These are phyloP conservation scores for Oopsacas minuta DNA, from an alignment of 37 sponge, comb jelly and placozoan genomes.

Conservation along the genomic window DNA sequence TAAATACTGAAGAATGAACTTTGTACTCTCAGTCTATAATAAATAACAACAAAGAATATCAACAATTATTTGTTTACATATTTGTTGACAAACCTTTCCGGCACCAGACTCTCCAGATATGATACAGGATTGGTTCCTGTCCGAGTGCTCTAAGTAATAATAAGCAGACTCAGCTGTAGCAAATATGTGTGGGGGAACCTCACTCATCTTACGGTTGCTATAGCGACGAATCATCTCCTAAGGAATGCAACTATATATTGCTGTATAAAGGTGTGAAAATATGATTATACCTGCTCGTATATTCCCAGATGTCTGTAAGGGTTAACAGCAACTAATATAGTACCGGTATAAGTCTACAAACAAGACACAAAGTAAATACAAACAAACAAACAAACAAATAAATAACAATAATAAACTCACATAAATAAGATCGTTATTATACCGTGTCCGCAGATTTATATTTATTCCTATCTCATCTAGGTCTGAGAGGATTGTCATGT, in stretches of 20 bases:
- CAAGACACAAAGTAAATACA: neutral
- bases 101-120: constrained; percentile 95
- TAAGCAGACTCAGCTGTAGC: constrained; percentile 77
- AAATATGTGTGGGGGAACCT: constrained; percentile 81
- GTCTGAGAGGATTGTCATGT: constrained; percentile 88
- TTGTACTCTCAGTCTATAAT: constrained; percentile 83
- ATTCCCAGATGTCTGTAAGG: constrained; percentile 68
- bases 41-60: too few relatives aligned
- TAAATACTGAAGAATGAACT: constrained; percentile 86
- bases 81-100: constrained; percentile 54
- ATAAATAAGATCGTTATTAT: constrained; percentile 52
- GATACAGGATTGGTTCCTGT: constrained; percentile 77
- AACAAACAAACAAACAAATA: too few relatives aligned
- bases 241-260: neutral
- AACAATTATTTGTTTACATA: too few relatives aligned
- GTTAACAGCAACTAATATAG: constrained; percentile 84
- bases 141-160: constrained; percentile 37
- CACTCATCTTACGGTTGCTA: constrained; percentile 54
- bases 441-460: constrained; percentile 69
- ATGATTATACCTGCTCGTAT: constrained; percentile 76
- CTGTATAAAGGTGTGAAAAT: too few relatives aligned
- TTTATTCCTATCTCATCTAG: constrained; percentile 84
- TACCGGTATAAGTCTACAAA: constrained; percentile 82
- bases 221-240: constrained; percentile 61
- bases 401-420: constrained; percentile 42